Conservation (phyloP, 2,113 vertebrate genomes). For the Anarhynchus alexandrinus region DNA sequence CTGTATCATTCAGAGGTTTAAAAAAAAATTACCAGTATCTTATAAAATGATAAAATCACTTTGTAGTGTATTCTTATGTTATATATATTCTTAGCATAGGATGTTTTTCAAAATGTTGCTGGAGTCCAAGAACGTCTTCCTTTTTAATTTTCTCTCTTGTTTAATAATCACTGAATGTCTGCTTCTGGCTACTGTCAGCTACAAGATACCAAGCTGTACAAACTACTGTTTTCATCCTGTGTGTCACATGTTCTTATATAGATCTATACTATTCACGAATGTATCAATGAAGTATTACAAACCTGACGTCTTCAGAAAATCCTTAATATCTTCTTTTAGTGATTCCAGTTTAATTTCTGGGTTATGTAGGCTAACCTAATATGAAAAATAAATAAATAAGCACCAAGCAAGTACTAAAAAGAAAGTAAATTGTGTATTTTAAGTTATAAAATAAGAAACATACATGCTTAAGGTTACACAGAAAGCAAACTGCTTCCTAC, state of each 20-base stretch:
- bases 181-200: not conserved
- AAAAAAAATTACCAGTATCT: not conserved
- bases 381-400: not conserved
- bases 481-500: not conserved
- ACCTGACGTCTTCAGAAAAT: constrained; percentile 91
- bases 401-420: not conserved
- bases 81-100: not conserved
- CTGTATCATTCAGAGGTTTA: not conserved
- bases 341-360: constrained; percentile 91
- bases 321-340: constrained; percentile 91
- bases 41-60: not conserved
- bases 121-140: not conserved
- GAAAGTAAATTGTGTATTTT: not conserved
- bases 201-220: not conserved
- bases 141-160: not conserved
- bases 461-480: not conserved
- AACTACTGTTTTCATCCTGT: not conserved
- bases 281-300: constrained; percentile 7
- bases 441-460: not conserved
- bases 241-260: not conserved
- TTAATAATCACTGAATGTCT: not conserved
- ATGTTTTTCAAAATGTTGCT: not conserved
- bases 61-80: not conserved
- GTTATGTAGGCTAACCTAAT: constrained; percentile 88
- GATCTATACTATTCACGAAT: not conserved